Evolutionary conservation across 1,140 invertebrate genomes (phyloP).

Genomic region (Prorops nasuta): DNA sequence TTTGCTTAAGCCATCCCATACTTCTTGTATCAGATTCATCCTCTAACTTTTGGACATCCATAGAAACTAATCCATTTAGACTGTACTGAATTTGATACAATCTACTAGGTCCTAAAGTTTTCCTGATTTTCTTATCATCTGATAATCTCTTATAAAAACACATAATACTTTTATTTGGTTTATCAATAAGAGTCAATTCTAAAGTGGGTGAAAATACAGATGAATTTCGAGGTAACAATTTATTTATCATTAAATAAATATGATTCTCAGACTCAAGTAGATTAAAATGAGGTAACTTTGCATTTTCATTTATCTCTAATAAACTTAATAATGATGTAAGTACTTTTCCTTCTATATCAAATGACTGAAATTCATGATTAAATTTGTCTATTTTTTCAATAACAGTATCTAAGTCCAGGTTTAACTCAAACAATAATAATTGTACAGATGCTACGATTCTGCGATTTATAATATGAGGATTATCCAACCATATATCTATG

Average conservation of each 20-base stretch:
- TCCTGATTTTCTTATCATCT: conserved; percentile 33
- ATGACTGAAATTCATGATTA: not conserved
- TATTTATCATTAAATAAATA: conserved; percentile 32
- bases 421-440: conserved; percentile 26
- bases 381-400: conserved; percentile 16
- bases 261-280: conserved; percentile 2
- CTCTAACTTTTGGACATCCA: conserved; percentile 20
- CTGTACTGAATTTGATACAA: conserved; percentile 33
- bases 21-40: conserved; percentile 36
- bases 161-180: conserved; percentile 19
- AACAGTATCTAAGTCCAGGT: conserved; percentile 16
- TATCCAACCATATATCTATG: conserved; percentile 40
- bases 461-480: conserved; percentile 51
- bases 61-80: conserved; percentile 20
- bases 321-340: not conserved
- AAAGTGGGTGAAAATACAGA: conserved; percentile 40
- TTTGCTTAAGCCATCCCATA: conserved; percentile 58
- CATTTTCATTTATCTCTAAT: not conserved
- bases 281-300: not conserved
- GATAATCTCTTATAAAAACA: conserved; percentile 26
- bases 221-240: conserved; percentile 42
- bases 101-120: conserved; percentile 31
- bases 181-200: conserved; percentile 39
- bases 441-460: conserved; percentile 40
- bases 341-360: not conserved